Conservation (phyloP, 2,797 vertebrate genomes). For the Spinus olivaceus region DNA sequence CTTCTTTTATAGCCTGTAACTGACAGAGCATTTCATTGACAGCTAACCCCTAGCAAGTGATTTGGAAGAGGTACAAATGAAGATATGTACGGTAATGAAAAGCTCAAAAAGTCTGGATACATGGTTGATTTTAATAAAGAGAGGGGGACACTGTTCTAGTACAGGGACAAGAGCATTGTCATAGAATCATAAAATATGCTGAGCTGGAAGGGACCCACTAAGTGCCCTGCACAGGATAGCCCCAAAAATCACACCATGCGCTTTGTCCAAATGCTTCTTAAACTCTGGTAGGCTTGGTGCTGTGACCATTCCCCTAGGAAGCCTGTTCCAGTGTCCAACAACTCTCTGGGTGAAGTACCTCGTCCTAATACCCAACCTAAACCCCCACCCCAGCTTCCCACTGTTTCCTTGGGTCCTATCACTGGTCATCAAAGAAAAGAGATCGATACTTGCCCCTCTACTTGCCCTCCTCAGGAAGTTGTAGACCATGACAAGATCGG, state of each 20-base stretch:
- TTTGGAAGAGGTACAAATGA: not conserved
- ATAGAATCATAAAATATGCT: not conserved
- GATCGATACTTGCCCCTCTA: not conserved
- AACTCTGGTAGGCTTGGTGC: not conserved
- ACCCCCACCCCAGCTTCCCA: not conserved
- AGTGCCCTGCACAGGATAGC: not conserved
- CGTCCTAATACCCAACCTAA: not conserved
- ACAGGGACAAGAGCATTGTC: not conserved
- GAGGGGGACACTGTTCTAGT: not conserved
- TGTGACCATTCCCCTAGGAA: not conserved
- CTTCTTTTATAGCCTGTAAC: not conserved
- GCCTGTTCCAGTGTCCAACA: not conserved
- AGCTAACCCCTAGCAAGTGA: not conserved
- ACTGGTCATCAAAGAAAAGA: not conserved
- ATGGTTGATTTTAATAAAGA: not conserved
- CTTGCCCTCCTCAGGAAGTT: not conserved
- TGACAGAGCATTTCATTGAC: not conserved
- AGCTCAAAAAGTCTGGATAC: not conserved
- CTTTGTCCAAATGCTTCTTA: not conserved
- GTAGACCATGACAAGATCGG: rapidly evolving
- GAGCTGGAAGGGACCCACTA: not conserved
- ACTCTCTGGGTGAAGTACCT: not conserved
- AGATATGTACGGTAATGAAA: not conserved
- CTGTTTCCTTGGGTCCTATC: not conserved
- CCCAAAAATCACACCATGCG: not conserved